Base-by-base conservation (phyloP, 2,113 vertebrate genomes). In the Sinosuthora webbiana region DNA sequence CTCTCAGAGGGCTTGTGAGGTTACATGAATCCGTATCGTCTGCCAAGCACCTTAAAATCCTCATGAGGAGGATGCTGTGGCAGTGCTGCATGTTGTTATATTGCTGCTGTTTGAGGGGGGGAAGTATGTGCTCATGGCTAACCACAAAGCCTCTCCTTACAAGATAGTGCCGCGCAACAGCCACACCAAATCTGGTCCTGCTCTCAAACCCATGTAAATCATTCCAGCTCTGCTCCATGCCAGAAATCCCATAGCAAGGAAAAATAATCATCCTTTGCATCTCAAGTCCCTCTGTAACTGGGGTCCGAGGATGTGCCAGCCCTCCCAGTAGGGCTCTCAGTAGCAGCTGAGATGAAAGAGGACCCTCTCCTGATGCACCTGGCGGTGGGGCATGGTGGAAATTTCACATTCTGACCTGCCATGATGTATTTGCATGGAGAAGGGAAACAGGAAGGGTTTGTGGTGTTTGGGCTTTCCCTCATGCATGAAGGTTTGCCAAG, bases 31-130 rank as follows among this genome's bases (percentile, higher is more conserved):
- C 53, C 8, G 0, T 68, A 45, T 57, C 0, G 0, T 25, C 52
- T 89, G 63, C 31, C 67, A 92, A 90, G 65, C 42, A 39, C 65
- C 71, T 90, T 83, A 79, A 94, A 96, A 82, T 78, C 74, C 83
- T 76, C 1, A 1, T 45, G 74, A 85, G 78, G 82, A 95, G 88
- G 56, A 74, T 91, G 87, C 77, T 65, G 70, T 76, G 90, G 64
- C 50, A 86, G 60, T 31, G 56, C 76, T 0, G 1, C 17, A 10
- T 2, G 3, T 52, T 78, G 35, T 84, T 87, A 30, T 31, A 15
- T 56, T 82, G 73, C 80, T 63, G 33, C 60, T 67, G 22, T 75
- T 73, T 82, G 57, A 3, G 7, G 49, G 35, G 42, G 59, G 31
- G 59, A 8, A 7, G 45, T 53, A 14, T 7, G 23, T 4, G 3